phyloP scores from a whole-genome alignment of 1,140 invertebrate genomes.

The Drosophila asahinai region DNA sequence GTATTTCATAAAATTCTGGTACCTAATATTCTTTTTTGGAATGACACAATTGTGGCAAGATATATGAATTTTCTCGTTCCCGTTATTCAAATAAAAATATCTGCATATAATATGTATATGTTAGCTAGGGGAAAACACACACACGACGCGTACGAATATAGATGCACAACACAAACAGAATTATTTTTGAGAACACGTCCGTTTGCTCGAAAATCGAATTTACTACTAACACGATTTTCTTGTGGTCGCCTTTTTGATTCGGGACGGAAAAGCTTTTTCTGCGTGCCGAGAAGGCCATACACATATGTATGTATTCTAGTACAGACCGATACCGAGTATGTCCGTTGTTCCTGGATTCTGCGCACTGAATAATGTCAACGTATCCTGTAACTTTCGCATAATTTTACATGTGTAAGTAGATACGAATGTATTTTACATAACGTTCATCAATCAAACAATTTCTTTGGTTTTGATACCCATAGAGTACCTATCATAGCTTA shows the following conservation, averaged over 20 bases:
- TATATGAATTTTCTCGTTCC: constrained; percentile 13
- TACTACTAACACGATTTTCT: constrained; percentile 57
- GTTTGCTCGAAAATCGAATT: constrained; percentile 68
- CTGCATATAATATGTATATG: constrained; percentile 34
- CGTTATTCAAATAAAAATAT: constrained; percentile 38
- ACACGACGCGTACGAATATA: constrained; percentile 24
- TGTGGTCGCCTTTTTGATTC: constrained; percentile 28
- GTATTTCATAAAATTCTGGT: not conserved
- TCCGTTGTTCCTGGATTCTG: constrained; percentile 6
- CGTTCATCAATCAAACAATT: not conserved
- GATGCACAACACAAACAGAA: constrained; percentile 7
- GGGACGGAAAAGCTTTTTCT: constrained; percentile 38
- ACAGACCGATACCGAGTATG: not conserved
- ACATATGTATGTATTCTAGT: not conserved
- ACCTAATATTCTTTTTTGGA: constrained; percentile 14
- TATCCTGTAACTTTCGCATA: constrained; percentile 3
- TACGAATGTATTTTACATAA: not conserved
- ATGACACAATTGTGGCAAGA: constrained; percentile 23
- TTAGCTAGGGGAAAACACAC: constrained; percentile 29
- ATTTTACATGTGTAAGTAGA: not conserved
- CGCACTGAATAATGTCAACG: constrained; percentile 3
- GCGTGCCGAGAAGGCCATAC: constrained; percentile 3
- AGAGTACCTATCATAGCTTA: too few relatives aligned
- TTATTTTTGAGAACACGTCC: constrained; percentile 47
- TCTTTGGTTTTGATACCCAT: too few relatives aligned